Evolutionary conservation across 1,140 invertebrate species (phyloP), one percentile per base, ranked within the genome.

Genomic region (Lucilia cuprina): DNA sequence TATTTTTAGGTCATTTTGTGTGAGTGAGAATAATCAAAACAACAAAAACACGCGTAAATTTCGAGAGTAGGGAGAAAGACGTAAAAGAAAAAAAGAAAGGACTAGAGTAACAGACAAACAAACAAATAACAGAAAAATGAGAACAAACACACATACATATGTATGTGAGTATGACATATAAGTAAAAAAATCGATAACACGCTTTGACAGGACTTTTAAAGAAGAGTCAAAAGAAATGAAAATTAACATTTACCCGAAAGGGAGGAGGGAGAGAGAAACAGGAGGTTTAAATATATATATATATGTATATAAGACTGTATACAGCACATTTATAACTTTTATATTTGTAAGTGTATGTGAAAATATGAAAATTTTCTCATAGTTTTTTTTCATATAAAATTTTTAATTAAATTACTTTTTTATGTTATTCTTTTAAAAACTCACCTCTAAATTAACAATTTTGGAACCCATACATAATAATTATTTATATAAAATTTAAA

Each of bases 371-470:
- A 70, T 19, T 19, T 9, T 21, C 21, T 70, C 17, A 55, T 55
- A 55, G 50, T 55, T 55, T 55, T 14, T 55, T 13, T 55, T 41
- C 7, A 1, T 55, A 55, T 10, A 17, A 55, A 13, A 55, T 55
- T 0, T 55, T 55, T 55, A 55, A 55, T 49, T 49, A 1, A 49
- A 12, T 49, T 49, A 49, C 2, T 5, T 55, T 21, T 41, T 41
- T 41, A 41, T 2, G 19, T 12, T 75, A 7, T 74, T 5, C 9
- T 19, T 12, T 34, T 2, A 34, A 17, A 14, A 80, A 80, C 93
- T 93, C 93, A 95, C 95, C 94, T 95, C 94, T 92, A 94, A 92
- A 88, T 94, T 93, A 92, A 95, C 94, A 92, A 93, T 93, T 93
- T 94, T 94, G 94, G 94, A 94, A 94, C 93, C 94, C 94, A 94